Conservation (phyloP, 2,797 vertebrate species). For the Ceryle rudis region DNA sequence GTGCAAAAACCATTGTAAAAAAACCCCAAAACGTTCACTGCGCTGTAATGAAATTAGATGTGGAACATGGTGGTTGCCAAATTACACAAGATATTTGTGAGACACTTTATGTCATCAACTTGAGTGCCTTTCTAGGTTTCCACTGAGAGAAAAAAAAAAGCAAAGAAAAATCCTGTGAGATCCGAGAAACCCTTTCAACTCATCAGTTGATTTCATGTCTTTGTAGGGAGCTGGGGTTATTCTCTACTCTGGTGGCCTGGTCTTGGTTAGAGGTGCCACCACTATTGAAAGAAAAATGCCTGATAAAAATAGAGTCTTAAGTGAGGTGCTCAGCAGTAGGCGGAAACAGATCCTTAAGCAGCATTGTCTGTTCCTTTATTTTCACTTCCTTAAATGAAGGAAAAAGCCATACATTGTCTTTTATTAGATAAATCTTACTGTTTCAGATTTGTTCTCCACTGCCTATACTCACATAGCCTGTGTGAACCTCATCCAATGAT, state of each 20-base stretch:
- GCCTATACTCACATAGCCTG: rapidly evolving
- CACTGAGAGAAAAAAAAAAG: background rate
- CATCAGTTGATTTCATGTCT: background rate
- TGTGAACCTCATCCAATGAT: background rate
- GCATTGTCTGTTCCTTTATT: background rate
- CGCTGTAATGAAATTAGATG: background rate
- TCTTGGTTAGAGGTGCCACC: background rate
- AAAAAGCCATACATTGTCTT: background rate
- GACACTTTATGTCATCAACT: background rate
- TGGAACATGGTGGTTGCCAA: background rate
- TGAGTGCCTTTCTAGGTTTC: slow-evolving; percentile 11
- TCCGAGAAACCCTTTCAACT: background rate
- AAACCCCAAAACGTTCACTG: background rate
- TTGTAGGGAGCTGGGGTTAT: background rate
- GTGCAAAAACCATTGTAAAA: slow-evolving; percentile 47
- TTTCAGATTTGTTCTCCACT: background rate
- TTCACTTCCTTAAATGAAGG: background rate
- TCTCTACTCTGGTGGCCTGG: background rate
- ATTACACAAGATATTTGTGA: background rate
- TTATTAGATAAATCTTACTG: background rate
- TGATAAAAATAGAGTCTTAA: background rate
- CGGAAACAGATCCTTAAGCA: background rate
- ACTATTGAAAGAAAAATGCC: background rate
- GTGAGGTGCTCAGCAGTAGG: background rate
- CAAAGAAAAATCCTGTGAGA: background rate